Evolutionary conservation across 92 coral and sea anemone genomes (phyloP).

Genomic region (Plumapathes pennacea): DNA sequence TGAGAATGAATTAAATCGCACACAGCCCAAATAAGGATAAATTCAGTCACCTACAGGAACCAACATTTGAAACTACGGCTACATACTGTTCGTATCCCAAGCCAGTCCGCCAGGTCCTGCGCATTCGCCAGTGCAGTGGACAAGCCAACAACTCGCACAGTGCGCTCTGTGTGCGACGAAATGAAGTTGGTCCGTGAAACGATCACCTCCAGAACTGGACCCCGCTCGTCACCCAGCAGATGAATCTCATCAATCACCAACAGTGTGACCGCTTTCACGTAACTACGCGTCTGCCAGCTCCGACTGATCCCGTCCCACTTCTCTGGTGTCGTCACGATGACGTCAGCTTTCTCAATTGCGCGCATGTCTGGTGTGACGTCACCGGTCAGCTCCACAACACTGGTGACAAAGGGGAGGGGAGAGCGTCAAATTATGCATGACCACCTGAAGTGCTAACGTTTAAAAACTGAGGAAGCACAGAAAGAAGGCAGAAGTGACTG

Average conservation of each 20-base stretch:
- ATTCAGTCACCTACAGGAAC: too few relatives aligned
- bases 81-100: slow-evolving; percentile 77
- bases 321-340: slow-evolving; percentile 98
- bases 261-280: slow-evolving; percentile 88
- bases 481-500: background rate
- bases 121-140: slow-evolving; percentile 98
- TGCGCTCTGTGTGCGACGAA: slow-evolving; percentile 92
- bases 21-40: too few relatives aligned
- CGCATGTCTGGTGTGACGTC: slow-evolving; percentile 99
- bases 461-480: background rate
- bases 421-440: background rate
- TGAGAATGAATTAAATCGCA: too few relatives aligned
- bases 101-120: slow-evolving; percentile 95
- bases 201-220: slow-evolving; percentile 97
- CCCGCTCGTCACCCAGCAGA: slow-evolving; percentile 96
- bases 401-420: slow-evolving; percentile 8
- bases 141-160: slow-evolving; percentile 89
- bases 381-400: slow-evolving; percentile 96
- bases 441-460: background rate
- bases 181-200: slow-evolving; percentile 98
- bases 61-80: too few relatives aligned
- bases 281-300: slow-evolving; percentile 99
- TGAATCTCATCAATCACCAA: slow-evolving; percentile 97
- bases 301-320: slow-evolving; percentile 99
- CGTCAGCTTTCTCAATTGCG: slow-evolving; percentile 94